Conservation (phyloP, 2,888 invertebrate genomes). For the Dryococelus australis region DNA sequence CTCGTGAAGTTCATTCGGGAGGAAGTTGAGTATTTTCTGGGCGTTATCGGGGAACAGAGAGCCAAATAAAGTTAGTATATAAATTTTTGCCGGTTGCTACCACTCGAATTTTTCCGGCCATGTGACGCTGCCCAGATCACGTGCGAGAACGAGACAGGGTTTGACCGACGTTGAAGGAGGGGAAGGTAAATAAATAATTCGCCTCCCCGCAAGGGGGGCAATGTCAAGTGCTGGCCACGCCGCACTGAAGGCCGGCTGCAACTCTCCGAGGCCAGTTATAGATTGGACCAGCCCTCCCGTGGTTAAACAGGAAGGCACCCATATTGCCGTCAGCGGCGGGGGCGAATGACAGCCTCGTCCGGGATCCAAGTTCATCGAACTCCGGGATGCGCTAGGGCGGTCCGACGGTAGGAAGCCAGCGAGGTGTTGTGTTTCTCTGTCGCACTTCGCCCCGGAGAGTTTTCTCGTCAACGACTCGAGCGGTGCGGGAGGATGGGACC, state of each 20-base stretch:
- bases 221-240: slow-evolving; percentile 1
- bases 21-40: neutral
- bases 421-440: too few relatives aligned
- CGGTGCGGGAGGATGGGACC: neutral
- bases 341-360: slow-evolving; percentile 10
- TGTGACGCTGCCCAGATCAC: neutral
- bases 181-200: neutral
- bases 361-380: slow-evolving; percentile 4
- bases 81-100: too few relatives aligned
- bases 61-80: too few relatives aligned
- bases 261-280: neutral
- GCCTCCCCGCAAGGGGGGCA: neutral
- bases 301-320: slow-evolving; percentile 26
- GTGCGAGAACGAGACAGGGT: neutral
- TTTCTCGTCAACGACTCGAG: too few relatives aligned
- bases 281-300: slow-evolving; percentile 12
- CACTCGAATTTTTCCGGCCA: neutral
- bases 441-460: too few relatives aligned
- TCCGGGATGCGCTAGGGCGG: neutral
- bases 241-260: neutral
- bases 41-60: neutral
- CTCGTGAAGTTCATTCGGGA: neutral
- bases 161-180: neutral
- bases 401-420: neutral
- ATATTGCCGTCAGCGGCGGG: slow-evolving; percentile 16